A percentile compares a stretch with the other conserved stretches of the same genome.
These are phyloP conservation scores for Pteronotus mesoamericanus DNA, from an alignment of 2,797 vertebrate species.

Conservation along the genomic window DNA sequence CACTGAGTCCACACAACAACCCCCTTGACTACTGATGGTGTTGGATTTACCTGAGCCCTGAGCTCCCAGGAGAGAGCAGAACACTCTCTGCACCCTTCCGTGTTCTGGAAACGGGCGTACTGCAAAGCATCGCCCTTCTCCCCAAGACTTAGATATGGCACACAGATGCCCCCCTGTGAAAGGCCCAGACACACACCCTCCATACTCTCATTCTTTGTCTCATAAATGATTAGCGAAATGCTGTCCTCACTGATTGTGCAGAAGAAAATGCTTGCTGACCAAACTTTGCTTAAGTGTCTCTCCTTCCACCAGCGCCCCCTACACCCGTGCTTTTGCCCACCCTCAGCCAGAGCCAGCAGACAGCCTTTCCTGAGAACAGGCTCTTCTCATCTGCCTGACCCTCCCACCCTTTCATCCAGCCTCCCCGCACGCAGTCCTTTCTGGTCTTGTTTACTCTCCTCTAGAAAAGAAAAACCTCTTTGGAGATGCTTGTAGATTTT, in stretches of 20 bases:
- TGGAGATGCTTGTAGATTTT: neutral
- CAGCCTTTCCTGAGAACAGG: neutral
- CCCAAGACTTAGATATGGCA: neutral
- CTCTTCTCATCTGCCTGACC: rapidly evolving
- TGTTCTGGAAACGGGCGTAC: neutral
- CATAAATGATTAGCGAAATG: neutral
- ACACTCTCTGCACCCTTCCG: neutral
- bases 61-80: neutral
- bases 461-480: neutral
- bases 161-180: no score
- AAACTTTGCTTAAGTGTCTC: no score
- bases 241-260: rapidly evolving
- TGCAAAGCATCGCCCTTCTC: neutral
- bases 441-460: neutral
- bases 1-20: neutral
- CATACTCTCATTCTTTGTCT: neutral
- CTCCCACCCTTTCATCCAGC: neutral
- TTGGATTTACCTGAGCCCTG: neutral
- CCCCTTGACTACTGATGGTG: neutral
- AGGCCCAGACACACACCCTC: neutral
- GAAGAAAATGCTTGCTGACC: neutral
- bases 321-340: no score
- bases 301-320: neutral
- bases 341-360: neutral
- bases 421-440: neutral